Percentiles rank a stretch among this genome's conserved stretches.
Conservation (phyloP, 2,113 vertebrate species). For the Cathartes aura region DNA sequence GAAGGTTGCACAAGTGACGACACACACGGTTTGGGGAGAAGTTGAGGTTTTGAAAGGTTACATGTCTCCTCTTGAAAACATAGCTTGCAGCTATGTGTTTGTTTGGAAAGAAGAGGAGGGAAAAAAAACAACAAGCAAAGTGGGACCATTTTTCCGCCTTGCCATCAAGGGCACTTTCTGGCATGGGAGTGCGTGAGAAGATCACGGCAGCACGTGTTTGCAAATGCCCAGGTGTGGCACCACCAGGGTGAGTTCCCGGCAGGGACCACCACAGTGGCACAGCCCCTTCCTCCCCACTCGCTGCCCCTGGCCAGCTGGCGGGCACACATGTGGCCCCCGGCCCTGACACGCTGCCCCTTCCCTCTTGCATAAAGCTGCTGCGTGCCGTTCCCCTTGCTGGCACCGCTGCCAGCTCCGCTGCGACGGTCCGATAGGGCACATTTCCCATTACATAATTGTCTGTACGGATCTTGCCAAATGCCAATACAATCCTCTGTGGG, state of each 20-base stretch:
- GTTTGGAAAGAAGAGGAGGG: neutral
- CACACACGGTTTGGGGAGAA: neutral
- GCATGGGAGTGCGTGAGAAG: fast-evolving
- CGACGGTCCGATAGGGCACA: neutral
- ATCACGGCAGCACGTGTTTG: fast-evolving
- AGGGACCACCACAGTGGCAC: fast-evolving
- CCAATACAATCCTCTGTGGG: neutral
- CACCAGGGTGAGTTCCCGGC: neutral
- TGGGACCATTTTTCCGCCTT: fast-evolving
- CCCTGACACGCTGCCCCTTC: fast-evolving
- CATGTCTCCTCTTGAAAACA: neutral
- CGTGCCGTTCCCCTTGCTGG: neutral
- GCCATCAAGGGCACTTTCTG: neutral
- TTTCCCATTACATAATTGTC: slow-evolving; percentile 54
- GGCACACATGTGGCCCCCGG: fast-evolving
- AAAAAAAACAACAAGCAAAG: neutral
- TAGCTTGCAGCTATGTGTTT: neutral
- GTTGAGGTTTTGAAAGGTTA: slow-evolving; percentile 32
- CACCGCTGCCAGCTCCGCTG: neutral
- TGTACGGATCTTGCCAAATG: neutral
- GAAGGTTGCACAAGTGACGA: slow-evolving; percentile 31
- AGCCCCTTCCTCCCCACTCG: fast-evolving
- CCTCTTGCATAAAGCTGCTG: neutral
- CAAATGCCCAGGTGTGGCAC: neutral
- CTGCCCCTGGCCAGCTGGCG: fast-evolving